phyloP scores from a whole-genome alignment of 2,797 vertebrate genomes.

The Kryptopterus vitreolus region DNA sequence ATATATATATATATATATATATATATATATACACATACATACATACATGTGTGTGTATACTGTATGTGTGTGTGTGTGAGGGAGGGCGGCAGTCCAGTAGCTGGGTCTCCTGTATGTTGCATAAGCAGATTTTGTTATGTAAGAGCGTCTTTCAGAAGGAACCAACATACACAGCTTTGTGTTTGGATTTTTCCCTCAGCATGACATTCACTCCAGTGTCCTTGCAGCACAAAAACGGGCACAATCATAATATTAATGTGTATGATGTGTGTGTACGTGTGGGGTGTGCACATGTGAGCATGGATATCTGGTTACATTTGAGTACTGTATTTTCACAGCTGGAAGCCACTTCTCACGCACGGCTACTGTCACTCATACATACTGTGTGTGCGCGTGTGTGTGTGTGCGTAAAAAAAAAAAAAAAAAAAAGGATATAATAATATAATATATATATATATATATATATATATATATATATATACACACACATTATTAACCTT shows the following conservation, averaged over 20 bases:
- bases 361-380: slow-evolving; percentile 1
- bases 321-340: slow-evolving; percentile 60
- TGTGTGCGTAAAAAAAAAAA: too few species aligned
- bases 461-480: background rate
- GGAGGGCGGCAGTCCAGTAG: slow-evolving; percentile 27
- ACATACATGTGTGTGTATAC: too few species aligned
- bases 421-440: too few species aligned
- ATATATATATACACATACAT: too few species aligned
- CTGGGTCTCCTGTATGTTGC: slow-evolving; percentile 62
- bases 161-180: slow-evolving; percentile 49
- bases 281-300: slow-evolving; percentile 2
- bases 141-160: slow-evolving; percentile 55
- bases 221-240: background rate
- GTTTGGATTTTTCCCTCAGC: slow-evolving; percentile 31
- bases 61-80: too few species aligned
- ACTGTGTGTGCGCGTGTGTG: background rate
- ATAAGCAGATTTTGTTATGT: slow-evolving; percentile 73
- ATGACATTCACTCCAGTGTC: slow-evolving; percentile 37
- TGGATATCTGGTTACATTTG: slow-evolving; percentile 6
- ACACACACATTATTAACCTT: background rate
- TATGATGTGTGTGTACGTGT: slow-evolving; percentile 14
- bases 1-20: too few species aligned
- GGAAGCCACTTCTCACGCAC: slow-evolving; percentile 36
- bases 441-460: background rate
- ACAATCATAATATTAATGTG: slow-evolving; percentile 22